phyloP scores from a whole-genome alignment of 2,888 invertebrate species.

The Dioctria rufipes region DNA sequence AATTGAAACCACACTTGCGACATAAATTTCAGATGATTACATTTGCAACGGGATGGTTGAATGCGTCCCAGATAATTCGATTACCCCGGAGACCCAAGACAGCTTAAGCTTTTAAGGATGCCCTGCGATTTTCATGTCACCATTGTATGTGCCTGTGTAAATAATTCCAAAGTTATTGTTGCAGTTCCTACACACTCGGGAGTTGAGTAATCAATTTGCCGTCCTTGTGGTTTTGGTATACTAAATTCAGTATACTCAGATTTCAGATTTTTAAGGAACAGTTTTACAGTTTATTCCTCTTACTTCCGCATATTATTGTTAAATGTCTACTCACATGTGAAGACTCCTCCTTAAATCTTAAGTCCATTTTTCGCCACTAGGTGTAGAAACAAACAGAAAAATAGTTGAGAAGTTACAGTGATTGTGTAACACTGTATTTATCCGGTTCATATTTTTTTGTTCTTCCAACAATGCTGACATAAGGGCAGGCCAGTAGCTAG shows the following conservation, averaged over 20 bases:
- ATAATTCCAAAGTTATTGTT: slow-evolving; percentile 28
- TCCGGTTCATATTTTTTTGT: too few species aligned
- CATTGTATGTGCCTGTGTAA: slow-evolving; percentile 31
- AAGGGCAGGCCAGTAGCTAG: too few species aligned
- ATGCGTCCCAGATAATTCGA: slow-evolving; percentile 49
- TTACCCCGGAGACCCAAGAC: slow-evolving; percentile 28
- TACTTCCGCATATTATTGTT: too few species aligned
- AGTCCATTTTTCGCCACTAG: too few species aligned
- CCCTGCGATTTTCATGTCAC: slow-evolving; percentile 44
- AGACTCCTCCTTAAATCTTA: too few species aligned
- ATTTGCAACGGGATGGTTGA: slow-evolving; percentile 44
- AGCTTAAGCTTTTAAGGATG: slow-evolving; percentile 49
- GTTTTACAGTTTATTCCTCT: not conserved
- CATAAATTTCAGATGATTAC: slow-evolving; percentile 51
- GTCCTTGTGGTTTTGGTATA: not conserved
- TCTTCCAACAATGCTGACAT: too few species aligned
- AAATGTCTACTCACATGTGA: too few species aligned
- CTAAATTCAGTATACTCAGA: not conserved
- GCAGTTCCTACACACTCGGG: not conserved
- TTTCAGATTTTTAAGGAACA: slow-evolving; percentile 8
- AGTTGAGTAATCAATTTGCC: slow-evolving; percentile 46
- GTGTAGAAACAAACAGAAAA: too few species aligned
- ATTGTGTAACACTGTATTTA: too few species aligned
- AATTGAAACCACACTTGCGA: slow-evolving; percentile 50
- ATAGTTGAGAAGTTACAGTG: too few species aligned